A percentile compares a stretch with the other conserved stretches of the same genome.
Evolutionary conservation across 2,888 invertebrate species (phyloP).

Genomic region (Halictus ligatus): DNA sequence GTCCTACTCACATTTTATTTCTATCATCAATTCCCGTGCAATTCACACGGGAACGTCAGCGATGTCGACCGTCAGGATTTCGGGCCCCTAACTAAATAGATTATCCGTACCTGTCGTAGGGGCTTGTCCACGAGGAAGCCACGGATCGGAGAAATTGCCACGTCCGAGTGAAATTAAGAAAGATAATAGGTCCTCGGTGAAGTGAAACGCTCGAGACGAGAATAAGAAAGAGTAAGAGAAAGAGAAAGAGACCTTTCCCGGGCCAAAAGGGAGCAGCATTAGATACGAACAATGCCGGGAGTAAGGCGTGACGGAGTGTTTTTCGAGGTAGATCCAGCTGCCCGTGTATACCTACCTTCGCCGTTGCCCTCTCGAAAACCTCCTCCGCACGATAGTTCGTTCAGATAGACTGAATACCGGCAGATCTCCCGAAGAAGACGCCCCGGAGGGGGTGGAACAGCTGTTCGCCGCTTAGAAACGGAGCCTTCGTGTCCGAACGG

Average conservation of each 20-base stretch:
- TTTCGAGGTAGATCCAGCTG: conserved; percentile 69
- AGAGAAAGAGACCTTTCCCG: conserved; percentile 1
- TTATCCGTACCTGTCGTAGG: neutral
- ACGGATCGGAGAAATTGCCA: neutral
- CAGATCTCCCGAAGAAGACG: conserved; percentile 66
- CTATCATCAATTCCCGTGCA: neutral
- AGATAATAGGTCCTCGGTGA: too few species aligned
- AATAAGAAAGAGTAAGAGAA: neutral
- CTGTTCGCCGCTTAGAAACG: conserved; percentile 64
- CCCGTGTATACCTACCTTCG: conserved; percentile 57
- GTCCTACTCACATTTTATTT: too few species aligned
- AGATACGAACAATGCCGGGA: conserved; percentile 62
- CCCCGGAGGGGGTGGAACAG: conserved; percentile 72
- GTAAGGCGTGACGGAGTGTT: conserved; percentile 70
- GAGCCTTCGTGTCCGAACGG: conserved; percentile 40
- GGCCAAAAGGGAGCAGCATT: conserved; percentile 39
- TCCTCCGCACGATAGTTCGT: conserved; percentile 71
- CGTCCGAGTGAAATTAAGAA: conserved; percentile 2
- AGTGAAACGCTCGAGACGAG: neutral
- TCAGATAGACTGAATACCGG: conserved; percentile 70
- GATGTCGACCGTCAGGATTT: neutral
- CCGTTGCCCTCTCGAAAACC: conserved; percentile 63
- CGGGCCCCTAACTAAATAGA: neutral
- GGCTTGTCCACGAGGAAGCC: neutral
- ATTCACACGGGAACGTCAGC: neutral